Conservation (phyloP, 2,888 invertebrate species). For the Hemithea aestivaria region DNA sequence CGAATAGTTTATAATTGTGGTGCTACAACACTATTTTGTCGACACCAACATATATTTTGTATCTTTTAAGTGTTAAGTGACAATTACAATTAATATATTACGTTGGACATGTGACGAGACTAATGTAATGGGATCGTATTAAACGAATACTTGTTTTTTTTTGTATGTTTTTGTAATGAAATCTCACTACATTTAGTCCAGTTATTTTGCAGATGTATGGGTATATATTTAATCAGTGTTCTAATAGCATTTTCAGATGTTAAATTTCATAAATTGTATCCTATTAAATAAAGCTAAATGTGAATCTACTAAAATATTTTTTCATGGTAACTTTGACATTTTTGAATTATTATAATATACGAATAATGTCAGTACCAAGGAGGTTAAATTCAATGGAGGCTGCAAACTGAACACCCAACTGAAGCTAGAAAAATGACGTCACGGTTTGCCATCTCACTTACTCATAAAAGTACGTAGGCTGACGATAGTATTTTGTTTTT, state of each 20-base stretch:
- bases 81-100: slow-evolving; percentile 40
- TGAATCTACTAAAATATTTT: too few species aligned
- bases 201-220: slow-evolving; percentile 9
- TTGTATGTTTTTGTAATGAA: slow-evolving; percentile 36
- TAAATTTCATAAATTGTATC: slow-evolving; percentile 1
- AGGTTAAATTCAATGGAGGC: too few species aligned
- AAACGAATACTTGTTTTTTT: slow-evolving; percentile 27
- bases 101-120: slow-evolving; percentile 30
- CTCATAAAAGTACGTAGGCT: too few species aligned
- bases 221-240: slow-evolving; percentile 18
- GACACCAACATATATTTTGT: slow-evolving; percentile 66
- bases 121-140: slow-evolving; percentile 38
- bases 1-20: slow-evolving; percentile 61
- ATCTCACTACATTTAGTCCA: slow-evolving; percentile 41
- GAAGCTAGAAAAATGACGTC: too few species aligned
- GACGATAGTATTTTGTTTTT: too few species aligned
- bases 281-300: background rate
- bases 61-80: slow-evolving; percentile 50
- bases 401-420: too few species aligned
- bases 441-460: too few species aligned
- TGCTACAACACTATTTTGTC: slow-evolving; percentile 61
- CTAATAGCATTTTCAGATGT: slow-evolving; percentile 3
- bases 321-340: too few species aligned
- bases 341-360: too few species aligned
- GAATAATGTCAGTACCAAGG: too few species aligned